Evolutionary conservation across 2,113 vertebrate species (phyloP).

Genomic region (Corythoichthys haematopterus): DNA sequence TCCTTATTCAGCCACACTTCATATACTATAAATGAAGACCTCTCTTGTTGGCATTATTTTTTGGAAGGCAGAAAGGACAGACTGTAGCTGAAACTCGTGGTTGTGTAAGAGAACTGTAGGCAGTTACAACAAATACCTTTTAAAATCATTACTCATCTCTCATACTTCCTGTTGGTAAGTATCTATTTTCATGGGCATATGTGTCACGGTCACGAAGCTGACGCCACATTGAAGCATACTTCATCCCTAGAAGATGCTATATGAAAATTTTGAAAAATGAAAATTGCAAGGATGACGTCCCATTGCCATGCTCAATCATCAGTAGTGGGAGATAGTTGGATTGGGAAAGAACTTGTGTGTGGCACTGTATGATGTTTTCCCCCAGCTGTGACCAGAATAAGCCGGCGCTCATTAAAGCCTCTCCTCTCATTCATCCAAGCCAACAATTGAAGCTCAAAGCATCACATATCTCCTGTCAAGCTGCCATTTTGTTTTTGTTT

Average conservation of each 20-base stretch:
- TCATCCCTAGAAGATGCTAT: not conserved
- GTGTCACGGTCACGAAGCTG: constrained; percentile 32
- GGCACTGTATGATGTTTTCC: constrained; percentile 22
- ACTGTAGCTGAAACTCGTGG: no score
- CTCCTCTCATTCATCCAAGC: constrained; percentile 44
- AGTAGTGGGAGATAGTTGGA: constrained; percentile 9
- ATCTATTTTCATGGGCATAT: not conserved
- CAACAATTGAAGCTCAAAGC: constrained; percentile 23
- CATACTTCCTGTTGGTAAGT: not conserved
- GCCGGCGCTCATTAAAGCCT: constrained; percentile 43
- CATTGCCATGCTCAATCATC: constrained; percentile 7
- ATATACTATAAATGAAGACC: not conserved
- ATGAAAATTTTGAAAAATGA: not conserved
- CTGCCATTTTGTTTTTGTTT: constrained; percentile 2
- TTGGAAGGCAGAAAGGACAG: not conserved
- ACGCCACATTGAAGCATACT: not conserved
- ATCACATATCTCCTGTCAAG: constrained; percentile 20
- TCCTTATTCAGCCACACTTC: not conserved
- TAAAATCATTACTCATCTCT: not conserved
- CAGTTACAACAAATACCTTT: constrained; percentile 6
- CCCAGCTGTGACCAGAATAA: constrained; percentile 32
- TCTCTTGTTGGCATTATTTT: not conserved
- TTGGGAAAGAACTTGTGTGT: constrained; percentile 21
- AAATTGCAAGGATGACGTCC: not conserved
- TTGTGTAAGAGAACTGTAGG: not conserved